These are phyloP conservation scores for Semibalanus balanoides DNA, from an alignment of 1,140 invertebrate species.

Conservation along the genomic window DNA sequence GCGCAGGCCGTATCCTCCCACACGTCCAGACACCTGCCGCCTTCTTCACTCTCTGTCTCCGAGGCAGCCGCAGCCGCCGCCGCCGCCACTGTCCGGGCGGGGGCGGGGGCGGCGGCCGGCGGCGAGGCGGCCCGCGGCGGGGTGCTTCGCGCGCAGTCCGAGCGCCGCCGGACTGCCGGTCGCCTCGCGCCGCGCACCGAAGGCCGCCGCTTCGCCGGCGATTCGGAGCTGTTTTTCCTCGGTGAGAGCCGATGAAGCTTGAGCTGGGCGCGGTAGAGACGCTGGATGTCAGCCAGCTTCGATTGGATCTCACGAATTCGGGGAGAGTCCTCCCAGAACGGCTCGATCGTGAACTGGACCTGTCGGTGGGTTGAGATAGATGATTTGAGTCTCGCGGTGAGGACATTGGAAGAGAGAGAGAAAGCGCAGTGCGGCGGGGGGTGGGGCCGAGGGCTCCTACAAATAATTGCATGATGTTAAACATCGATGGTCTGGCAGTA, in stretches of 20 bases:
- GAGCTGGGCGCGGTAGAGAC: background rate
- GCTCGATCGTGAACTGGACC: background rate
- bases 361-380: background rate
- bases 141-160: background rate
- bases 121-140: no score
- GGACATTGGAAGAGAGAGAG: no score
- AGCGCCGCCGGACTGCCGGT: background rate
- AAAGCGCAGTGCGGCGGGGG: no score
- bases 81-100: background rate
- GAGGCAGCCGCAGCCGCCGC: background rate
- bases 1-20: background rate
- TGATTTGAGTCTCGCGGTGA: no score
- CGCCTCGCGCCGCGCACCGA: no score
- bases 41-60: background rate
- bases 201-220: background rate
- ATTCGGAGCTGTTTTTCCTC: background rate
- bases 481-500: no score
- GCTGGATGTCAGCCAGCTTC: background rate
- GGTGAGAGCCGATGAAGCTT: background rate
- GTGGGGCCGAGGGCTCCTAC: no score
- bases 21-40: background rate
- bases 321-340: background rate
- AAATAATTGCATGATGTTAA: no score
- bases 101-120: no score
- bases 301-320: background rate